Evolutionary conservation across 2,797 vertebrate genomes (phyloP).

Genomic region (Poecilia gillii): DNA sequence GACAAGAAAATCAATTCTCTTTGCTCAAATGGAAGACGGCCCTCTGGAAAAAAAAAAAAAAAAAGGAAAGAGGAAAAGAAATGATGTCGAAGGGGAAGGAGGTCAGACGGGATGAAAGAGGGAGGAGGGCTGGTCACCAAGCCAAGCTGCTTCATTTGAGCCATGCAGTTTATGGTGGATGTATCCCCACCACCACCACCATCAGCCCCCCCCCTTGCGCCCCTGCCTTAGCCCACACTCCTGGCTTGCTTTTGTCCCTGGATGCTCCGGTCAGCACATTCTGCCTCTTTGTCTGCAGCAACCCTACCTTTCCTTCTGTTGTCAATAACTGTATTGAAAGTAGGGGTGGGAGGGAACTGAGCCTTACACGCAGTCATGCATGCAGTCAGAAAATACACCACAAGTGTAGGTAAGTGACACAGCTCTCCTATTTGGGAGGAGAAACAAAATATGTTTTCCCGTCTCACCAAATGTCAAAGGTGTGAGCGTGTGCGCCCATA

Average conservation of each 20-base stretch:
- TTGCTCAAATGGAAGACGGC: constrained; percentile 61
- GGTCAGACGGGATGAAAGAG: constrained; percentile 23
- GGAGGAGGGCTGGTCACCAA: constrained; percentile 42
- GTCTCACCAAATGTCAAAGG: constrained; percentile 32
- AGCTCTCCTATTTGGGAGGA: background rate
- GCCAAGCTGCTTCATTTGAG: constrained; percentile 41
- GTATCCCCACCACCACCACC: constrained; percentile 21
- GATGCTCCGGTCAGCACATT: constrained; percentile 74
- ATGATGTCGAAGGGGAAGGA: constrained; percentile 9
- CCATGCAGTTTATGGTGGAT: constrained; percentile 38
- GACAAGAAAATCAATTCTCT: constrained; percentile 65
- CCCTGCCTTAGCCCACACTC: constrained; percentile 43
- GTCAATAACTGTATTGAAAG: constrained; percentile 77
- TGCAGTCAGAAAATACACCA: constrained; percentile 3
- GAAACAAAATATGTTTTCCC: constrained; percentile 27
- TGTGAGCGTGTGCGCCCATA: constrained; percentile 1
- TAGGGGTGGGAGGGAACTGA: constrained; percentile 46
- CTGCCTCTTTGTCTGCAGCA: constrained; percentile 72
- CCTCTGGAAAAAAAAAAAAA: constrained; percentile 15
- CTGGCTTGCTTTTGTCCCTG: constrained; percentile 51
- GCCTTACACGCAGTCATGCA: constrained; percentile 27
- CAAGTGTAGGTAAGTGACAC: constrained; percentile 26
- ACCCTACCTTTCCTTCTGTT: constrained; percentile 65
- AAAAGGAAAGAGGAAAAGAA: constrained; percentile 31
- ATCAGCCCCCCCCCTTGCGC: constrained; percentile 24